These are phyloP conservation scores for Nasonia giraulti DNA, from an alignment of 1,140 invertebrate species.

Conservation along the genomic window DNA sequence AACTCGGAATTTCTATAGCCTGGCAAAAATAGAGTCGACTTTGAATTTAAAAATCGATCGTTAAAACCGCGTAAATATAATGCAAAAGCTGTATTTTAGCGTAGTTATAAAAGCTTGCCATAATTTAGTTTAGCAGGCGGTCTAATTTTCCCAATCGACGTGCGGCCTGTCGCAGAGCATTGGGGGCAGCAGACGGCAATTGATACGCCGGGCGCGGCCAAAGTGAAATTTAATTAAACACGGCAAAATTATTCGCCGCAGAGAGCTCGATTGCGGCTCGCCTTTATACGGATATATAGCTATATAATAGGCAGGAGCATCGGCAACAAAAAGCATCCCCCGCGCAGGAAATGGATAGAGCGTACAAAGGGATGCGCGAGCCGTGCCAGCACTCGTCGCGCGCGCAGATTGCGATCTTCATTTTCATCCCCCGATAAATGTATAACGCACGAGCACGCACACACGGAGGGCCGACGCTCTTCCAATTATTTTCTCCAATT, in stretches of 20 bases:
- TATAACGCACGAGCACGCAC: not conserved
- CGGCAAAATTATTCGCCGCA: slow-evolving; percentile 41
- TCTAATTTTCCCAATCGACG: slow-evolving; percentile 42
- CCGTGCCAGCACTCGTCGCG: not conserved
- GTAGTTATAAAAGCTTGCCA: not conserved
- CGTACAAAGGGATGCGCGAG: slow-evolving; percentile 23
- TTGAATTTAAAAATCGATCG: too few species aligned
- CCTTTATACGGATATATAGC: too few species aligned
- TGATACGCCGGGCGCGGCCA: slow-evolving; percentile 23
- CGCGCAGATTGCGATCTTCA: slow-evolving; percentile 33
- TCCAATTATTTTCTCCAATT: slow-evolving; percentile 52
- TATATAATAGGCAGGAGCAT: too few species aligned
- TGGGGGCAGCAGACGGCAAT: slow-evolving; percentile 14
- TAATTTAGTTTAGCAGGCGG: not conserved
- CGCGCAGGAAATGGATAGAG: not conserved
- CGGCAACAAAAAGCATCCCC: not conserved
- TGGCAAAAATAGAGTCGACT: not conserved
- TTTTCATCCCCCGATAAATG: slow-evolving; percentile 35
- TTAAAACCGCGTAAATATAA: too few species aligned
- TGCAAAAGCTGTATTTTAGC: too few species aligned
- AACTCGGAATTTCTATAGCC: not conserved
- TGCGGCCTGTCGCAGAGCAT: not conserved
- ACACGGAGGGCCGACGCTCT: not conserved
- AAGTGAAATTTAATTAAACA: slow-evolving; percentile 50
- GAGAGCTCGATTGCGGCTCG: not conserved